Evolutionary conservation across 2,888 invertebrate species (phyloP).

Genomic region (Drosophila nr. fundita): DNA sequence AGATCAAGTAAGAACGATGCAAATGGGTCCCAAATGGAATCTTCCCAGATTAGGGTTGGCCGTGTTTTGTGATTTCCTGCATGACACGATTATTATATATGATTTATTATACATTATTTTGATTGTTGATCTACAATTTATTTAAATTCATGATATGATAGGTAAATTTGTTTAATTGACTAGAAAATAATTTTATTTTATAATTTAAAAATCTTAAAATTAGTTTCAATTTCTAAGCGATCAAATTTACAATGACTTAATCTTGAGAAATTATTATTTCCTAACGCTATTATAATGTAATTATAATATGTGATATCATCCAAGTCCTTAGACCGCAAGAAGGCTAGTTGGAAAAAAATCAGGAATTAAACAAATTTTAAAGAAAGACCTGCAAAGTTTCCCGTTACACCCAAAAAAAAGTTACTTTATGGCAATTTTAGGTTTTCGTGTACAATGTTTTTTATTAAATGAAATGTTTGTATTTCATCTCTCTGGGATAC

Average conservation of each 20-base stretch:
- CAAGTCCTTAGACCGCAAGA: not conserved
- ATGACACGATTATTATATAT: not conserved
- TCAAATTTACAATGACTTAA: not conserved
- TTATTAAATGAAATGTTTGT: conserved; percentile 39
- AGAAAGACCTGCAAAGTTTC: not conserved
- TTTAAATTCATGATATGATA: not conserved
- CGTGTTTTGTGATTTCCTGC: not conserved
- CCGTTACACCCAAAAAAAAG: not conserved
- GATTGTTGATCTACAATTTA: not conserved
- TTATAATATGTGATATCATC: not conserved
- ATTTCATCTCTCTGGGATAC: conserved; percentile 86
- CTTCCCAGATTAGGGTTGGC: conserved; percentile 1
- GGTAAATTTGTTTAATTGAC: not conserved
- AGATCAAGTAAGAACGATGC: not conserved
- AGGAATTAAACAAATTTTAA: not conserved
- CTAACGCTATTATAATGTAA: too few species aligned
- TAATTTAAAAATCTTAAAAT: not conserved
- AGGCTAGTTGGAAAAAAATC: not conserved
- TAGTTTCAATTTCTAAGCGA: not conserved
- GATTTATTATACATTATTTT: not conserved
- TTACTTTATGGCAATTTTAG: not conserved
- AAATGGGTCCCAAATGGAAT: not conserved
- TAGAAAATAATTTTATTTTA: not conserved
- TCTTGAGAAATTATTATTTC: not conserved
- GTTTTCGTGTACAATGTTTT: conserved; percentile 22